phyloP scores from a whole-genome alignment of 2,797 vertebrate genomes.

The Geotrypetes seraphini region DNA sequence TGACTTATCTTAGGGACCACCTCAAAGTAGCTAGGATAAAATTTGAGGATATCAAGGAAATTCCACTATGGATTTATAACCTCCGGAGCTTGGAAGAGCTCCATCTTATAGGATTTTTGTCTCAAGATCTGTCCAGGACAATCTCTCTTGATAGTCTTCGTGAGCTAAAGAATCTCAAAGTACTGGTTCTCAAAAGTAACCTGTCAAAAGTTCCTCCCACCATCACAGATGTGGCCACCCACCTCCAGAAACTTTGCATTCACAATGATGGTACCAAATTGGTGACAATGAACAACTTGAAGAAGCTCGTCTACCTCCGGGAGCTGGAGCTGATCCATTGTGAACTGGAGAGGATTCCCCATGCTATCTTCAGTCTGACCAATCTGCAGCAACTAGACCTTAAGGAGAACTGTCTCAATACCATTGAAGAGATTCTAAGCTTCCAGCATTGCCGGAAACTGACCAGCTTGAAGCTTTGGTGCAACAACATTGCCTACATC shows the following conservation, averaged over 20 bases:
- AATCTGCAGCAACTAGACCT: conserved; percentile 76
- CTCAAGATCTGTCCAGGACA: conserved; percentile 54
- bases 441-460: conserved; percentile 78
- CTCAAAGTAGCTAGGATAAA: conserved; percentile 66
- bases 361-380: conserved; percentile 71
- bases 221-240: conserved; percentile 55
- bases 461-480: conserved; percentile 66
- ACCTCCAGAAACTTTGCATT: conserved; percentile 64
- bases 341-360: conserved; percentile 75
- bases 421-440: conserved; percentile 81
- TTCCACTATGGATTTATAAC: conserved; percentile 75
- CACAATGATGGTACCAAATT: conserved; percentile 68
- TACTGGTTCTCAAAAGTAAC: conserved; percentile 58
- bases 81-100: conserved; percentile 71
- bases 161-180: conserved; percentile 66
- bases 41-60: conserved; percentile 61
- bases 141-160: conserved; percentile 63
- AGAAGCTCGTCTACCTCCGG: conserved; percentile 63
- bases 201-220: conserved; percentile 70
- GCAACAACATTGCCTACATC: conserved; percentile 76
- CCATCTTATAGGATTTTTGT: conserved; percentile 63
- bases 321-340: conserved; percentile 71
- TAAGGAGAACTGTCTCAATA: conserved; percentile 71
- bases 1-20: conserved; percentile 61
- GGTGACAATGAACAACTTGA: conserved; percentile 69